Conservation (phyloP, 2,113 vertebrate species). For the Todiramphus chloris region DNA sequence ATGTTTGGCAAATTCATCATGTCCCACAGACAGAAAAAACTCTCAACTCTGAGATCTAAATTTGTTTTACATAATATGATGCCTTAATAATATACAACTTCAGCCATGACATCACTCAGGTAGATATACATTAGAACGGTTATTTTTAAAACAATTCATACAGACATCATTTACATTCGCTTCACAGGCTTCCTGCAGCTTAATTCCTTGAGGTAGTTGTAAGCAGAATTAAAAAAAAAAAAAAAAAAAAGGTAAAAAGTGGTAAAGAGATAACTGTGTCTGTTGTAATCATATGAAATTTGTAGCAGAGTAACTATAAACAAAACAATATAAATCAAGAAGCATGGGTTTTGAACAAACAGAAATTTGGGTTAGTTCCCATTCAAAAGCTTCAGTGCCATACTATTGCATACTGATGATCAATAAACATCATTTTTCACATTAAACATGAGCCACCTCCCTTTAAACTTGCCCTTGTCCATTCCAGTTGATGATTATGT, state of each 20-base stretch:
- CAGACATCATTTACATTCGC: background rate
- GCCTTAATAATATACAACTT: background rate
- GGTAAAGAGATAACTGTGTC: background rate
- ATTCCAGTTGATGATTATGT: conserved; percentile 17
- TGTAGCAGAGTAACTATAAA: background rate
- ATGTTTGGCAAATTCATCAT: background rate
- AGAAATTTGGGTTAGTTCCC: background rate
- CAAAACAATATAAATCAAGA: background rate
- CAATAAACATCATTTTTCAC: background rate
- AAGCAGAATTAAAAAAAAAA: background rate
- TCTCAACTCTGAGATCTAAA: background rate
- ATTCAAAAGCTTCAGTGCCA: background rate
- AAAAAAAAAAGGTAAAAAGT: background rate
- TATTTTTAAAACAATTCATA: background rate
- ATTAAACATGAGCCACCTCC: background rate
- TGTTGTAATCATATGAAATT: background rate
- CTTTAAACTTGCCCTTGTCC: background rate
- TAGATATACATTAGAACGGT: background rate
- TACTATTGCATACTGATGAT: background rate
- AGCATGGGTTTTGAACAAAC: background rate
- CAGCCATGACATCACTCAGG: background rate
- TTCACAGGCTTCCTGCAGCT: background rate
- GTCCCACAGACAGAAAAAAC: background rate
- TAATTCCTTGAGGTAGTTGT: background rate
- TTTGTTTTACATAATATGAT: background rate